Evolutionary conservation across 2,113 vertebrate genomes (phyloP).

Genomic region (Amblyornis subalaris): DNA sequence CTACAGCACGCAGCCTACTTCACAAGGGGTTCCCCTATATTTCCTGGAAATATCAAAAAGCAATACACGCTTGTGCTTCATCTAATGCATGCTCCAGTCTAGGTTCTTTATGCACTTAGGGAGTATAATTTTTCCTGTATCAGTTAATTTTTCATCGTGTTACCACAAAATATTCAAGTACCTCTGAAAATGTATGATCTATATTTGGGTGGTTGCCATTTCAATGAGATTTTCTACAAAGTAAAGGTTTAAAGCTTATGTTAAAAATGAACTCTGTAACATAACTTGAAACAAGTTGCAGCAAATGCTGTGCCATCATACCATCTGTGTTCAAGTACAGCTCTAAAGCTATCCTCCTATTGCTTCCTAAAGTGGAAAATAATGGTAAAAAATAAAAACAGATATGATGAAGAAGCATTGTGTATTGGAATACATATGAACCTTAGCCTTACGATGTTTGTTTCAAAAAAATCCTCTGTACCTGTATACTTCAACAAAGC

Average conservation of each 20-base stretch:
- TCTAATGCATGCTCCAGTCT: neutral
- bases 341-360: conserved; percentile 34
- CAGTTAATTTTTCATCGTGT: neutral
- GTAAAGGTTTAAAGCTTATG: conserved; percentile 56
- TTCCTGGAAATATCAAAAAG: neutral
- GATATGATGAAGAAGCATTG: conserved; percentile 9
- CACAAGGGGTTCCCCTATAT: neutral
- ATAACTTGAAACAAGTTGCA: conserved; percentile 54
- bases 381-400: conserved; percentile 56
- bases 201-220: conserved; percentile 56
- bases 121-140: neutral
- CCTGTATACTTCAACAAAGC: neutral
- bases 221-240: conserved; percentile 39
- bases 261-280: conserved; percentile 61
- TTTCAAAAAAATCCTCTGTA: neutral
- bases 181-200: neutral
- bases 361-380: conserved; percentile 57
- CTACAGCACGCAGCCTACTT: neutral
- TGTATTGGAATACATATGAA: conserved; percentile 5
- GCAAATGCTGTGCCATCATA: conserved; percentile 51
- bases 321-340: conserved; percentile 61
- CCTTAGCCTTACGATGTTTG: neutral
- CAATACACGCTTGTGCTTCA: neutral
- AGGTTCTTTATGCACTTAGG: neutral
- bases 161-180: neutral